These are phyloP conservation scores for Typhlomys cinereus DNA, from an alignment of 2,113 vertebrate species.

Conservation along the genomic window DNA sequence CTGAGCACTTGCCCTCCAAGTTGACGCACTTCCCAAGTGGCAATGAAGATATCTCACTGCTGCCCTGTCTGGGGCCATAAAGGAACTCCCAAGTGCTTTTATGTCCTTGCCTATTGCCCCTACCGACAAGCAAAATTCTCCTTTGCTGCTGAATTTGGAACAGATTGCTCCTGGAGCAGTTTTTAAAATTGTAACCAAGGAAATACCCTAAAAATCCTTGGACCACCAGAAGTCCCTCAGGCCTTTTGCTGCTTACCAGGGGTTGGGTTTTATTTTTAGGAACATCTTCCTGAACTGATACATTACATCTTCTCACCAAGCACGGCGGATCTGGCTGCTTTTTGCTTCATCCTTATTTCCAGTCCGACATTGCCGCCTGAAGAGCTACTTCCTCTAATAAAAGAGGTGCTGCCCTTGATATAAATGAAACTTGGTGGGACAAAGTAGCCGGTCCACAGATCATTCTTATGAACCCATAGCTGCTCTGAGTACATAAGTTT, in stretches of 20 bases:
- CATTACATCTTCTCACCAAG: slow-evolving; percentile 9
- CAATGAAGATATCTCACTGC: background rate
- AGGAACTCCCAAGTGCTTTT: background rate
- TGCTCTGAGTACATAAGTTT: background rate
- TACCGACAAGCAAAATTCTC: background rate
- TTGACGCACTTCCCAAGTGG: background rate
- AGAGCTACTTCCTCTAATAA: slow-evolving; percentile 19
- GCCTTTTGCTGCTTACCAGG: background rate
- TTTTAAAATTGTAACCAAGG: background rate
- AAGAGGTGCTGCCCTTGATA: background rate
- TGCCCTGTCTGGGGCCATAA: accelerated
- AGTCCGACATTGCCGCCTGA: background rate
- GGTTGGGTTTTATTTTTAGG: slow-evolving; percentile 50
- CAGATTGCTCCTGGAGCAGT: background rate
- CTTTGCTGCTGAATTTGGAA: slow-evolving; percentile 20
- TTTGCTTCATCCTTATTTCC: slow-evolving; percentile 40
- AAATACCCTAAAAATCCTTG: slow-evolving; percentile 58
- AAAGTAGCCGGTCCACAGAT: background rate
- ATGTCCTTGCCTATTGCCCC: background rate
- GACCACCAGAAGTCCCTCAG: slow-evolving; percentile 19
- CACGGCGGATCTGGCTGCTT: background rate
- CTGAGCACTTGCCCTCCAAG: background rate
- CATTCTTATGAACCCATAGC: background rate
- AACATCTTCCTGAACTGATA: slow-evolving; percentile 18
- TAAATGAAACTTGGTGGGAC: background rate